Percentiles rank a stretch among this genome's conserved stretches.
phyloP scores from a whole-genome alignment of 2,113 vertebrate species.

The Blennius ocellaris region DNA sequence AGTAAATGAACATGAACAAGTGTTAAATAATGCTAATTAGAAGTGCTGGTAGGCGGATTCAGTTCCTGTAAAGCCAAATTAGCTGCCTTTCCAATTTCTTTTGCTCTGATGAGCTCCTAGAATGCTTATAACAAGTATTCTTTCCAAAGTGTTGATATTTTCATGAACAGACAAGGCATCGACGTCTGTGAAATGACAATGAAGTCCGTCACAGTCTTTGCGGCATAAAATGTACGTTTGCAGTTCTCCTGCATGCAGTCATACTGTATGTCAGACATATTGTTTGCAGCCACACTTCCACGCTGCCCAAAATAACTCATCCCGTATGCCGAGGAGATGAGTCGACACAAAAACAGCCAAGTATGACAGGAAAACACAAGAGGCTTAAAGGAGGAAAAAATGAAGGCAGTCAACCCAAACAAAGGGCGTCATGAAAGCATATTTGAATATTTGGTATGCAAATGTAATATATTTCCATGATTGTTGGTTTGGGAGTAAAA shows the following conservation, averaged over 20 bases:
- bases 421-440: conserved; percentile 40
- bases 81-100: neutral
- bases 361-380: conserved; percentile 43
- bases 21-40: conserved; percentile 6
- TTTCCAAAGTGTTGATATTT: neutral
- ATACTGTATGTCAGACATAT: conserved; percentile 7
- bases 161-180: neutral
- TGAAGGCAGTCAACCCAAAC: conserved; percentile 36
- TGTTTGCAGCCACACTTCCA: conserved; percentile 33
- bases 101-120: conserved; percentile 3
- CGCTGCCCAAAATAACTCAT: conserved; percentile 37
- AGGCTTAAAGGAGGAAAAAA: conserved; percentile 28
- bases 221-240: neutral
- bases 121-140: neutral
- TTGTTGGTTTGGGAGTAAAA: conserved; percentile 60
- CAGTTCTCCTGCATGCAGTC: neutral
- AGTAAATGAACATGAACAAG: neutral
- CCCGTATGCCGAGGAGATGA: conserved; percentile 17
- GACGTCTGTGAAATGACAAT: neutral
- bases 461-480: conserved; percentile 54
- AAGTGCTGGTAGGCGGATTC: conserved; percentile 2
- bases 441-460: conserved; percentile 56
- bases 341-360: conserved; percentile 49
- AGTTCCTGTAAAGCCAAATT: neutral
- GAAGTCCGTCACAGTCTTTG: conserved; percentile 6